Evolutionary conservation across 2,888 invertebrate genomes (phyloP).

Genomic region (Lumbricus terrestris): DNA sequence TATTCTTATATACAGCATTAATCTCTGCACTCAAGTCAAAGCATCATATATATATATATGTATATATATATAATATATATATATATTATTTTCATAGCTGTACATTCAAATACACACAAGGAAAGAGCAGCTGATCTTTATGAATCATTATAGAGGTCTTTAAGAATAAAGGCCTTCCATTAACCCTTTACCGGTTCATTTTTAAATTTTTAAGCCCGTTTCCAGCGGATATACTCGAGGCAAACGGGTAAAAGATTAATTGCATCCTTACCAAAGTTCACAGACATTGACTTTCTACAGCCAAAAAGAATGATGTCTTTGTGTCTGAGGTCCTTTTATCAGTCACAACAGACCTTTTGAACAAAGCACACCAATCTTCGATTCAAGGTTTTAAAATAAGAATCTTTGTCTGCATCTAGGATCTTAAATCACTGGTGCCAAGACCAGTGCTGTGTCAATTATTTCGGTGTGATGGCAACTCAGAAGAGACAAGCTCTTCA

Average conservation of each 20-base stretch:
- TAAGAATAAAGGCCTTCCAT: background rate
- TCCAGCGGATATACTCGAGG: no score
- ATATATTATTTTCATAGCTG: no score
- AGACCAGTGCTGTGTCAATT: background rate
- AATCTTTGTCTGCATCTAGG: background rate
- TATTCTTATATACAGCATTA: no score
- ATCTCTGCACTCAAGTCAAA: background rate
- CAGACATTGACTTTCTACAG: background rate
- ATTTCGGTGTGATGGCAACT: background rate
- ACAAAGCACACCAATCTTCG: background rate
- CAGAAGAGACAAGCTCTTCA: no score
- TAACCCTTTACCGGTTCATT: no score
- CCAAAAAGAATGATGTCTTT: background rate
- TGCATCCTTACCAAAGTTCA: background rate
- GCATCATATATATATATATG: background rate
- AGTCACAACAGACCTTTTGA: background rate
- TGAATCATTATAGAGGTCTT: background rate
- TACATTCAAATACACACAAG: background rate
- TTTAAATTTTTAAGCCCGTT: no score
- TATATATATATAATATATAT: no score
- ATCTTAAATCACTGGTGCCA: background rate
- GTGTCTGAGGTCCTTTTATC: background rate
- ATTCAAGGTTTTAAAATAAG: background rate
- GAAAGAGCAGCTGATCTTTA: background rate
- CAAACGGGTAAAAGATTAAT: no score